Conservation (phyloP, 2,888 invertebrate species). For the Melanostoma scalare region DNA sequence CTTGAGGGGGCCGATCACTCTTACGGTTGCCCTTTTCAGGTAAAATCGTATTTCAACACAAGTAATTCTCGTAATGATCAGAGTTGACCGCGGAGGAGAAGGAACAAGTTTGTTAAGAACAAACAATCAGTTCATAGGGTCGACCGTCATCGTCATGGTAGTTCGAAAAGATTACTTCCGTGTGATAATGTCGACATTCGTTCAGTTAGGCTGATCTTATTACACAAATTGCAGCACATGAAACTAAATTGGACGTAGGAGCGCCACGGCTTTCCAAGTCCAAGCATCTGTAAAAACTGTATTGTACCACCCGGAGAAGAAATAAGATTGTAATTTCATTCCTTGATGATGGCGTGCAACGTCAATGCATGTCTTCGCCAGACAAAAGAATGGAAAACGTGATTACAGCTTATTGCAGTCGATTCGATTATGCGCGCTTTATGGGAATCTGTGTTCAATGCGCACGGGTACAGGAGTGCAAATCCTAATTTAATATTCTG, state of each 20-base stretch:
- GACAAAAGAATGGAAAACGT: constrained; percentile 67
- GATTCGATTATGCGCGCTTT: constrained; percentile 59
- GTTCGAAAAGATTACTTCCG: constrained; percentile 66
- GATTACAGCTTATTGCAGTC: constrained; percentile 68
- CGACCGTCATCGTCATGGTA: constrained; percentile 19
- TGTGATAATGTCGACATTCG: constrained; percentile 73
- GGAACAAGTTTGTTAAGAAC: constrained; percentile 11
- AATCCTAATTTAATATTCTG: constrained; percentile 73
- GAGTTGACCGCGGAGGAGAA: constrained; percentile 4
- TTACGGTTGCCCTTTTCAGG: constrained; percentile 67
- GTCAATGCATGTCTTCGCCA: constrained; percentile 34
- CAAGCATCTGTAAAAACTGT: constrained; percentile 39
- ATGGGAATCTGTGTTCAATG: constrained; percentile 40
- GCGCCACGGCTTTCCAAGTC: constrained; percentile 30
- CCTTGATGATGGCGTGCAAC: constrained; percentile 53
- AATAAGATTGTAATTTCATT: constrained; percentile 62
- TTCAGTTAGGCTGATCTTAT: constrained; percentile 71
- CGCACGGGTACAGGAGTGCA: constrained; percentile 58
- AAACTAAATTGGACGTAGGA: constrained; percentile 59
- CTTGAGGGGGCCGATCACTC: constrained; percentile 70
- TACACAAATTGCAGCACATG: constrained; percentile 68
- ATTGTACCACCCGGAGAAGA: constrained; percentile 55
- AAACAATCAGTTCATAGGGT: constrained; percentile 70
- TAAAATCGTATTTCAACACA: constrained; percentile 67
- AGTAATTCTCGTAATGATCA: constrained; percentile 59